A percentile compares a stretch with the other conserved stretches of the same genome.
Evolutionary conservation across 2,888 invertebrate species (phyloP).

Genomic region (Bembecia ichneumoniformis): DNA sequence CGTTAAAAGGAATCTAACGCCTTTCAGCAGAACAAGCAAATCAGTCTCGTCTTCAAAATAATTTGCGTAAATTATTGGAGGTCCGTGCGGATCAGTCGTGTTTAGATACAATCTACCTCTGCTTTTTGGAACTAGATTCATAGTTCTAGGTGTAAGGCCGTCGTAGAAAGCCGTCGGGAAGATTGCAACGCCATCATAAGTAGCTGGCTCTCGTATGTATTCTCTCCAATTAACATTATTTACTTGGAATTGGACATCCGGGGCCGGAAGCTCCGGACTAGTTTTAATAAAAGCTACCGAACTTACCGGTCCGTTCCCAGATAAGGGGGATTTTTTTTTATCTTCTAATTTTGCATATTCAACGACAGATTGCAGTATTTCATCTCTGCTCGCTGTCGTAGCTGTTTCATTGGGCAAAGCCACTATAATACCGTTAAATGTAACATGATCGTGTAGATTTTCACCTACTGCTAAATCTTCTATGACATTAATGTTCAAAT

Average conservation of each 20-base stretch:
- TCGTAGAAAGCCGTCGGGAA: conserved; percentile 74
- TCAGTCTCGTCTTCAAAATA: conserved; percentile 75
- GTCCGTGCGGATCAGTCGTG: conserved; percentile 76
- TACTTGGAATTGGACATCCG: conserved; percentile 76
- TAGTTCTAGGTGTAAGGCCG: conserved; percentile 68
- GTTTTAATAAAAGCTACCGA: conserved; percentile 72
- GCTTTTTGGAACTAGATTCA: conserved; percentile 73
- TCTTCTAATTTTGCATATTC: conserved; percentile 36
- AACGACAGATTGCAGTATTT: conserved; percentile 44
- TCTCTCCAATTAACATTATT: conserved; percentile 63
- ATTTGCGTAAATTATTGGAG: conserved; percentile 78
- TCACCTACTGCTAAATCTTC: conserved; percentile 44
- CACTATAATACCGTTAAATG: conserved; percentile 59
- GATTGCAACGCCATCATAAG: conserved; percentile 35
- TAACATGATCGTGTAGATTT: conserved; percentile 52
- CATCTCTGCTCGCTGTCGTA: conserved; percentile 43
- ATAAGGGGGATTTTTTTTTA: conserved; percentile 56
- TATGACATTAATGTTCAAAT: conserved; percentile 29
- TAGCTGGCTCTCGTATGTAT: conserved; percentile 63
- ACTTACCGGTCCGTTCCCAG: conserved; percentile 67
- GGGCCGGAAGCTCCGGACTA: conserved; percentile 51
- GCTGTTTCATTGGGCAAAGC: conserved; percentile 63
- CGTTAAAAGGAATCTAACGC: conserved; percentile 68
- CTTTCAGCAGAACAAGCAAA: conserved; percentile 69
- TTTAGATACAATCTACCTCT: conserved; percentile 74